These are phyloP conservation scores for Hylyphantes graminicola DNA, from an alignment of 1,140 invertebrate species.

Conservation along the genomic window DNA sequence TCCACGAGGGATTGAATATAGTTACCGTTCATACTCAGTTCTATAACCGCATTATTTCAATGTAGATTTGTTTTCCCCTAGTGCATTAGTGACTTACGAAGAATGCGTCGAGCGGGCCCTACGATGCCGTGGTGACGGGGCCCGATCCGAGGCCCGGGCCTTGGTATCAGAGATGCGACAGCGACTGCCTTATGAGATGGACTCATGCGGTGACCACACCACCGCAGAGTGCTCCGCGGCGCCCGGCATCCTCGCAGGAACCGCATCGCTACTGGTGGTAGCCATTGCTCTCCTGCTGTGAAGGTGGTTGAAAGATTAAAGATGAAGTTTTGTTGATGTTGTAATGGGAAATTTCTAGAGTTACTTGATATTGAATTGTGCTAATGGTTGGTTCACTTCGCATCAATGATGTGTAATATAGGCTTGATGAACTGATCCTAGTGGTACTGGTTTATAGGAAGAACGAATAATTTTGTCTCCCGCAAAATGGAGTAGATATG, in stretches of 20 bases:
- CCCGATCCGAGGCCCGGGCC: neutral
- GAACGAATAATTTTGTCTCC: no score
- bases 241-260: neutral
- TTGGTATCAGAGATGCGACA: constrained; percentile 13
- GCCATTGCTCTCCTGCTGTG: neutral
- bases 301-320: neutral
- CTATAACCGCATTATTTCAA: neutral
- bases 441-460: no score
- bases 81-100: constrained; percentile 15
- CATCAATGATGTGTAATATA: no score
- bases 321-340: no score
- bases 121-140: neutral
- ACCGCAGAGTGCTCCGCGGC: constrained; percentile 3
- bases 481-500: no score
- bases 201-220: constrained; percentile 24
- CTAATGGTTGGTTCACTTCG: no score
- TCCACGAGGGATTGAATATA: no score
- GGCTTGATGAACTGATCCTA: no score
- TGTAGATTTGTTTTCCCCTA: neutral
- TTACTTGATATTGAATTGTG: no score
- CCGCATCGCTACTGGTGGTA: neutral
- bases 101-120: neutral
- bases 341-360: no score
- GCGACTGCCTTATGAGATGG: constrained; percentile 1
- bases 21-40: no score